phyloP scores from a whole-genome alignment of 2,113 vertebrate species.

The Pheucticus melanocephalus region DNA sequence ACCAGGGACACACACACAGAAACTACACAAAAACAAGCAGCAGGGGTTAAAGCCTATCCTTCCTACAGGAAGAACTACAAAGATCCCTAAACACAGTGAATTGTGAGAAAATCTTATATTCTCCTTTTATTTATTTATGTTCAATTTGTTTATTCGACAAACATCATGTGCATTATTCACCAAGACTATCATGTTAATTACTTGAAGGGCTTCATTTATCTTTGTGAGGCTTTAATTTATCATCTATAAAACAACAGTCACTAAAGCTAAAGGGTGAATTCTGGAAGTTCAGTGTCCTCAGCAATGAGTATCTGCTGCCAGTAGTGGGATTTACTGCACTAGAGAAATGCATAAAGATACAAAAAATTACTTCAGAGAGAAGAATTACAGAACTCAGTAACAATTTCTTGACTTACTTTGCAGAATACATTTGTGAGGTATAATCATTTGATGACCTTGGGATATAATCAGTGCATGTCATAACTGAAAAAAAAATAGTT shows the following conservation, averaged over 20 bases:
- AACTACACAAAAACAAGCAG: not conserved
- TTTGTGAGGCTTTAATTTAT: not conserved
- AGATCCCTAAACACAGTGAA: not conserved
- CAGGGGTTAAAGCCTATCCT: not conserved
- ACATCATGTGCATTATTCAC: not conserved
- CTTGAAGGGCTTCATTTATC: not conserved
- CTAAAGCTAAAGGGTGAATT: not conserved
- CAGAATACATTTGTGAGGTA: constrained; percentile 83
- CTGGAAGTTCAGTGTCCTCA: not conserved
- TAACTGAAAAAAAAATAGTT: constrained; percentile 74
- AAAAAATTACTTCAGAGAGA: not conserved
- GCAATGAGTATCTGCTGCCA: not conserved
- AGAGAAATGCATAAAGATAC: not conserved
- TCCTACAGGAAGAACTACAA: not conserved
- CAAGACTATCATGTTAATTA: not conserved
- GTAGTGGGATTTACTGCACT: not conserved
- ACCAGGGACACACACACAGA: not conserved
- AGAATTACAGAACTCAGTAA: not conserved
- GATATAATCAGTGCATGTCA: constrained; percentile 82
- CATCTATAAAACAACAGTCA: not conserved
- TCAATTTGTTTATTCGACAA: not conserved
- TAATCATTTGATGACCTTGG: constrained; percentile 81
- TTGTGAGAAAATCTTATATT: not conserved
- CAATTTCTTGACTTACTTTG: constrained; percentile 78
- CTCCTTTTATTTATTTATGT: not conserved